Evolutionary conservation across 2,888 invertebrate species (phyloP).

Genomic region (Cephus spinipes): DNA sequence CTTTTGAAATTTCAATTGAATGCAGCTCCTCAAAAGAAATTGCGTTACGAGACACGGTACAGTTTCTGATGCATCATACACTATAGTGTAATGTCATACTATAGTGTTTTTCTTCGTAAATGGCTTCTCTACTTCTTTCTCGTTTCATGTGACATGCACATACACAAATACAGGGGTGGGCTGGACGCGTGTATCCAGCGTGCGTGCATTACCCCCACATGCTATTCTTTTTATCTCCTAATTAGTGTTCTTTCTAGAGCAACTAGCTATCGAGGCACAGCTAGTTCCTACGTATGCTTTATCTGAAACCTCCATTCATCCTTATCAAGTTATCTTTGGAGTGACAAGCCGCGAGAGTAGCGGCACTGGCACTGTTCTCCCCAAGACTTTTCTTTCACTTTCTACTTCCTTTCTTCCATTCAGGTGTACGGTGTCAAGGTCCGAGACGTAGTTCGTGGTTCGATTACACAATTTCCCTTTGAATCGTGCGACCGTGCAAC

Average conservation of each 20-base stretch:
- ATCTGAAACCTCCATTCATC: constrained; percentile 33
- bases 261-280: constrained; percentile 1
- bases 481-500: not conserved
- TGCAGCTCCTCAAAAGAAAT: no score
- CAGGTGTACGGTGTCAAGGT: not conserved
- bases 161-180: no score
- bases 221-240: constrained; percentile 9
- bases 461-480: not conserved
- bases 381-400: not conserved
- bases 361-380: not conserved
- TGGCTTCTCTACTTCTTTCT: not conserved
- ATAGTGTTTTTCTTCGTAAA: not conserved
- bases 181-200: not conserved
- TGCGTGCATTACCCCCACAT: not conserved
- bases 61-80: no score
- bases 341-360: constrained; percentile 38
- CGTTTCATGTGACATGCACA: not conserved
- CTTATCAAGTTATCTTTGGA: constrained; percentile 47
- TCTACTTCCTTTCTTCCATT: not conserved
- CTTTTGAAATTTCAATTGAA: no score
- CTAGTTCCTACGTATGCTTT: constrained; percentile 29
- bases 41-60: no score
- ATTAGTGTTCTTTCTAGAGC: constrained; percentile 15
- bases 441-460: not conserved
- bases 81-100: no score